phyloP scores from a whole-genome alignment of 2,888 invertebrate species.

The Drosophila meridionalis region DNA sequence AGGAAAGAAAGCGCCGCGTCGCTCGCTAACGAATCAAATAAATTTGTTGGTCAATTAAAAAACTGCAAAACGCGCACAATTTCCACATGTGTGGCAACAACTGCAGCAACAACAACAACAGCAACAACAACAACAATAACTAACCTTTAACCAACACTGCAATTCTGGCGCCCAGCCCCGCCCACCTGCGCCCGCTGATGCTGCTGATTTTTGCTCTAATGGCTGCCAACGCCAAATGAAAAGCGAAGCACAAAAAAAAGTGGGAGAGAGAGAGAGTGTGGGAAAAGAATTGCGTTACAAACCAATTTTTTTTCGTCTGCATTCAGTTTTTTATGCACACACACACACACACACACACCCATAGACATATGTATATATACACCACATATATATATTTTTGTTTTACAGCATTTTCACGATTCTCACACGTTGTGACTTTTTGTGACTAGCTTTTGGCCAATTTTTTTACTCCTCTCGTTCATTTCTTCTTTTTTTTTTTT shows the following conservation, averaged over 20 bases:
- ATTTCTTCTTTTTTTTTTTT: conserved; percentile 1
- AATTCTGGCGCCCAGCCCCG: neutral
- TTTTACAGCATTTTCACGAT: conserved; percentile 63
- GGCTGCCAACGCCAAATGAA: conserved; percentile 77
- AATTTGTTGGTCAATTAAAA: conserved; percentile 85
- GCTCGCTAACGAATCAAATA: conserved; percentile 85
- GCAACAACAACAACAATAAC: conserved; percentile 32
- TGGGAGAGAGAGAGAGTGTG: neutral
- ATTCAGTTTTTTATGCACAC: conserved; percentile 30
- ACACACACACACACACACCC: neutral
- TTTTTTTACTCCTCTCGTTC: conserved; percentile 40
- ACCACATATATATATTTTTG: conserved; percentile 25
- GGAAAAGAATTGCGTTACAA: conserved; percentile 63
- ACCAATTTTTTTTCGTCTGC: conserved; percentile 68
- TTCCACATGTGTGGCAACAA: conserved; percentile 78
- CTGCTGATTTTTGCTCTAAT: conserved; percentile 80
- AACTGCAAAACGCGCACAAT: conserved; percentile 84
- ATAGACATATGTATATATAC: conserved; percentile 3
- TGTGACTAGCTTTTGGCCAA: conserved; percentile 71
- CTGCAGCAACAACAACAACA: conserved; percentile 55
- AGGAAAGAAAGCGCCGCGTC: conserved; percentile 57
- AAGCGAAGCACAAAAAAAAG: conserved; percentile 53
- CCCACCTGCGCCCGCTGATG: conserved; percentile 38
- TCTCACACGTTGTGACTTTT: conserved; percentile 66
- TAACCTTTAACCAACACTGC: conserved; percentile 21